A percentile compares a stretch with the other conserved stretches of the same genome.
These are phyloP conservation scores for Prietella phreatophila DNA, from an alignment of 2,113 vertebrate genomes.

Conservation along the genomic window DNA sequence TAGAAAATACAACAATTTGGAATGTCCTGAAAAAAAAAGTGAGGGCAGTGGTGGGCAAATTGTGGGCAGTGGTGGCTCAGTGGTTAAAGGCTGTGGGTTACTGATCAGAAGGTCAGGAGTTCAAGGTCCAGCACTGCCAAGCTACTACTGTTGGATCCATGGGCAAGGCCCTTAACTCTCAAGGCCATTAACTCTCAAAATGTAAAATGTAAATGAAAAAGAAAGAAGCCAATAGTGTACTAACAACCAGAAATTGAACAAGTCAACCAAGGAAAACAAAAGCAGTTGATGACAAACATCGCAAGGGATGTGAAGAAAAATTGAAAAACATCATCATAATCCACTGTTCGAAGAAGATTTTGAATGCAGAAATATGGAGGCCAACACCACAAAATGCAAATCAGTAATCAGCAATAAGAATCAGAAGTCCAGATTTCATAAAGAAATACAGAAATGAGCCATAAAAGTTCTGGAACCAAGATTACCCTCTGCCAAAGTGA, in stretches of 20 bases:
- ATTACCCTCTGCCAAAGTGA: background rate
- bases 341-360: no score
- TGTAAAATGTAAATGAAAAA: background rate
- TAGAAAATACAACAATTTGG: background rate
- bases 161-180: no score
- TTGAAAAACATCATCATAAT: background rate
- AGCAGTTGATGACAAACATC: background rate
- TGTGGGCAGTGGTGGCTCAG: no score
- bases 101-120: no score
- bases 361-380: background rate
- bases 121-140: no score
- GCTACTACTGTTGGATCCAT: no score
- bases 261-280: background rate
- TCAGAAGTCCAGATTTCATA: background rate
- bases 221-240: background rate
- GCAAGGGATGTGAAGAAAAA: background rate
- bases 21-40: background rate
- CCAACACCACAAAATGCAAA: background rate
- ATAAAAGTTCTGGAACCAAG: background rate
- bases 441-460: background rate
- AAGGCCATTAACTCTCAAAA: no score
- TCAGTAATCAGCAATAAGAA: background rate
- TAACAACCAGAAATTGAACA: background rate
- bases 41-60: no score
- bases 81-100: no score